These are phyloP conservation scores for Cheilosia pagana DNA, from an alignment of 2,888 invertebrate genomes.

Conservation along the genomic window DNA sequence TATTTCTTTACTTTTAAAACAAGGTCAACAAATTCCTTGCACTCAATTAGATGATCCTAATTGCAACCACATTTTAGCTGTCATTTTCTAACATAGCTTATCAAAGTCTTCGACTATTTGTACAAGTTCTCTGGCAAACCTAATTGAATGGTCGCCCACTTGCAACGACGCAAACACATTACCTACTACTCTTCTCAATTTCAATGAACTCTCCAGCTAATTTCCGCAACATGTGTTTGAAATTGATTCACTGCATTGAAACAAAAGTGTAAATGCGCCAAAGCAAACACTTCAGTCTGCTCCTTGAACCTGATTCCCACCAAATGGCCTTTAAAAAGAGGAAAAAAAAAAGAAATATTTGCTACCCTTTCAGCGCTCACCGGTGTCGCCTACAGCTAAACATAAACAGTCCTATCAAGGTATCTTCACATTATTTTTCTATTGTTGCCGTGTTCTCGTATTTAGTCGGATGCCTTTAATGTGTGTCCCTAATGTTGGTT, in stretches of 20 bases:
- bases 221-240: conserved; percentile 72
- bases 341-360: conserved; percentile 13
- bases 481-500: conserved; percentile 60
- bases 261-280: conserved; percentile 22
- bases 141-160: conserved; percentile 19
- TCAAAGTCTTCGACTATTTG: not conserved
- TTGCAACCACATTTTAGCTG: too few species aligned
- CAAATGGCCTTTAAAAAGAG: conserved; percentile 45
- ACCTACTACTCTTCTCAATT: not conserved
- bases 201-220: conserved; percentile 32
- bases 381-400: conserved; percentile 52
- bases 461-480: conserved; percentile 66
- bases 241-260: conserved; percentile 63
- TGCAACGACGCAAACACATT: conserved; percentile 41
- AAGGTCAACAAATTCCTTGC: too few species aligned
- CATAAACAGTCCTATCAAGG: conserved; percentile 8
- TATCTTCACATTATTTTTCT: conserved; percentile 33
- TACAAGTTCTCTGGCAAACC: not conserved
- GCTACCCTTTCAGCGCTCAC: conserved; percentile 4
- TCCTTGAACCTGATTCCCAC: conserved; percentile 54
- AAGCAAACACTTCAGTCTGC: conserved; percentile 64
- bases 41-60: too few species aligned
- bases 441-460: conserved; percentile 30
- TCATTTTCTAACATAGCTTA: not conserved
- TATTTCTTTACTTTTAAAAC: too few species aligned